These are phyloP conservation scores for Sepioteuthis lessoniana DNA, from an alignment of 2,888 invertebrate genomes.

Conservation along the genomic window DNA sequence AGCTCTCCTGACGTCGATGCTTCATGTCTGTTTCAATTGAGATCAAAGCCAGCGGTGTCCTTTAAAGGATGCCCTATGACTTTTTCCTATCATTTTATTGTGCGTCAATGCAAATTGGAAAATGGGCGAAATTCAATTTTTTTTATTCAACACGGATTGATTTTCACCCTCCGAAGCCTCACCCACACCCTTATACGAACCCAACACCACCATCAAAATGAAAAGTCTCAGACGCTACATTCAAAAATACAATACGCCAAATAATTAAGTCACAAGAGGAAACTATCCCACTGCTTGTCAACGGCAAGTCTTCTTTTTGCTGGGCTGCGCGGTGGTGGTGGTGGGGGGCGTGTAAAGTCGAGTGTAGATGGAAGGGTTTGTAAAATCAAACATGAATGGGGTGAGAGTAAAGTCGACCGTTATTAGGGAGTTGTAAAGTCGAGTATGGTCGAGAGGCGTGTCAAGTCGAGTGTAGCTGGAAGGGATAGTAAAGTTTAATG, in stretches of 20 bases:
- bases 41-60: neutral
- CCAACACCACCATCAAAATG: neutral
- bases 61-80: neutral
- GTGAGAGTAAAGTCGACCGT: no score
- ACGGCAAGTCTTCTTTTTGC: neutral
- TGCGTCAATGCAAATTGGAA: neutral
- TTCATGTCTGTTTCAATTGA: neutral
- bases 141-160: neutral
- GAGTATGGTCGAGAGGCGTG: no score
- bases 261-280: neutral
- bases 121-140: constrained; percentile 20
- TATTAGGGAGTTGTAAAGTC: no score
- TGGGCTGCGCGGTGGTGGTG: no score
- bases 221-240: neutral
- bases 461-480: no score
- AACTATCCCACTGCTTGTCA: neutral
- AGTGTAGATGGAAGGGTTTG: no score
- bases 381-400: no score
- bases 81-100: constrained; percentile 23
- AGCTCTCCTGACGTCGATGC: neutral
- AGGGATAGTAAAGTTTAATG: no score
- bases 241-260: constrained; percentile 17
- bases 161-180: neutral
- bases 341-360: neutral
- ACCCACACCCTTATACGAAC: neutral